These are phyloP conservation scores for Osmoderma eremita DNA, from an alignment of 2,888 invertebrate species.

Conservation along the genomic window DNA sequence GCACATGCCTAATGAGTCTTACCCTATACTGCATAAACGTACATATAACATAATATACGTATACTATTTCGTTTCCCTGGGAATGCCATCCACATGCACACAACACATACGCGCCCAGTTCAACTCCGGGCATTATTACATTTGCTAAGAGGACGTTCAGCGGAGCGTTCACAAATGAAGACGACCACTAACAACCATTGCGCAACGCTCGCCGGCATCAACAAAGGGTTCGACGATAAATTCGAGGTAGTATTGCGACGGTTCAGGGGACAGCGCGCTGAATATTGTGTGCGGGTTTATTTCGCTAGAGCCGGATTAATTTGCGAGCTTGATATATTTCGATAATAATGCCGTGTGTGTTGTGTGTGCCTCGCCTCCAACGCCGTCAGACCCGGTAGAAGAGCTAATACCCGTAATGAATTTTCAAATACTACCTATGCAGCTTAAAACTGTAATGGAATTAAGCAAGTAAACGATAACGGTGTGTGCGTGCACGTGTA, in stretches of 20 bases:
- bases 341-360: conserved; percentile 19
- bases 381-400: conserved; percentile 1
- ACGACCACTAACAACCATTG: conserved; percentile 19
- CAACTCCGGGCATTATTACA: too few species aligned
- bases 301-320: conserved; percentile 23
- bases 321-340: conserved; percentile 17
- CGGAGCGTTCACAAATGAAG: conserved; percentile 1
- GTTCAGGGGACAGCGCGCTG: too few species aligned
- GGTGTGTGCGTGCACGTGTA: background rate
- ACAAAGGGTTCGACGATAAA: conserved; percentile 20
- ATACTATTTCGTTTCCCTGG: too few species aligned
- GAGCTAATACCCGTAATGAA: conserved; percentile 32
- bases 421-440: conserved; percentile 25
- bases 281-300: background rate
- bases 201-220: background rate
- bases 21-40: too few species aligned
- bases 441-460: conserved; percentile 27
- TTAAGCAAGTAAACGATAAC: conserved; percentile 8
- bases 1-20: too few species aligned
- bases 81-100: too few species aligned
- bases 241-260: background rate
- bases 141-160: conserved; percentile 2
- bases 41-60: too few species aligned
- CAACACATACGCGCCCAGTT: too few species aligned
- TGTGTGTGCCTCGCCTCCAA: background rate